Evolutionary conservation across 2,888 invertebrate genomes (phyloP), one percentile per base, ranked within the genome.

Genomic region (Cephus nigrinus): DNA sequence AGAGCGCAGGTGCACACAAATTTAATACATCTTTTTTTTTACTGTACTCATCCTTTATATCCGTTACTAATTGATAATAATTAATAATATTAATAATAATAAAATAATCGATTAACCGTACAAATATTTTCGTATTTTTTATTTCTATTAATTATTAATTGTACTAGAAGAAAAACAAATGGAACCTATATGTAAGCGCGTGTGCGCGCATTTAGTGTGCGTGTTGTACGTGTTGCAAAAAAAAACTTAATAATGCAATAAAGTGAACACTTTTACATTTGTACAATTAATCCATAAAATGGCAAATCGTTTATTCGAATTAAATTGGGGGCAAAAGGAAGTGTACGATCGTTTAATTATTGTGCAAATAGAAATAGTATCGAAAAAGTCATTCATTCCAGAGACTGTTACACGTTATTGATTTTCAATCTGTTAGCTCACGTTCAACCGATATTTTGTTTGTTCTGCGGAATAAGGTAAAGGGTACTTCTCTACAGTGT

Each of bases 71-170:
- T 68, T 23, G 11, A 33, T 74, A 68, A 74, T 68, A 74, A 75
- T 68, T 31, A 33, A 69, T 55, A 76, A 78, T 71, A 77, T 76
- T 36, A 55, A 68, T 35, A 40, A 68, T 31, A 69, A 74, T 68
- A 40, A 75, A n/a, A 12, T 75, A 75, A 75, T n/a, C 75, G 23
- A 75, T 75, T 75, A 75, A 75, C 75, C 75, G 68, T 75, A 75
- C 75, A 75, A 75, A 75, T 75, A 75, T 75, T 75, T 40, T 75
- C 75, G 33, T 75, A 75, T n/a, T 75, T 69, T 32, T 75, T 75
- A 75, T 68, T 40, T 75, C 40, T 75, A 75, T 35, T 75, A 75
- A 34, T 68, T 75, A 68, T 32, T 68, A 75, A 32, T 75, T 68
- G 30, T 74, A 35, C 11, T 31, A n/a, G 15, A 35, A 23, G 32